These are phyloP conservation scores for Papilio aristodemus DNA, from an alignment of 1,140 invertebrate species.

Conservation along the genomic window DNA sequence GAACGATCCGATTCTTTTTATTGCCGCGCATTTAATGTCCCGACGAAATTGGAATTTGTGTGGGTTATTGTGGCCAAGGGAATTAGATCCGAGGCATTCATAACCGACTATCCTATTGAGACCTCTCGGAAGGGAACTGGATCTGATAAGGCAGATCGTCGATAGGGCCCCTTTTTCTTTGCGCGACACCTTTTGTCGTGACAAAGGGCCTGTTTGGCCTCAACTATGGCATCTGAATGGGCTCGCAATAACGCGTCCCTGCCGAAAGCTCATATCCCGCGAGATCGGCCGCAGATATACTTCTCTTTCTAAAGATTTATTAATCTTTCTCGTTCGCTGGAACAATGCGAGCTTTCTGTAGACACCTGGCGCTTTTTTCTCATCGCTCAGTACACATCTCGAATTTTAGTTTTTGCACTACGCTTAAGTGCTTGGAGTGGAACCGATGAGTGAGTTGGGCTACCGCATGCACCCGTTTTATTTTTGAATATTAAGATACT, in stretches of 20 bases:
- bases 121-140: slow-evolving; percentile 76
- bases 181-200: slow-evolving; percentile 77
- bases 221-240: slow-evolving; percentile 77
- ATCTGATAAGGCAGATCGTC: slow-evolving; percentile 78
- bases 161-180: slow-evolving; percentile 78
- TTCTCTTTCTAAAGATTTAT: slow-evolving; percentile 75
- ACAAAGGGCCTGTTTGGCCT: slow-evolving; percentile 77
- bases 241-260: slow-evolving; percentile 73
- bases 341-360: slow-evolving; percentile 73
- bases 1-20: slow-evolving; percentile 47
- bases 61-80: slow-evolving; percentile 65
- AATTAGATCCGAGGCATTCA: slow-evolving; percentile 74
- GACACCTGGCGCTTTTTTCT: slow-evolving; percentile 77
- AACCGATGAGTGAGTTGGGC: slow-evolving; percentile 46
- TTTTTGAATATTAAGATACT: slow-evolving; percentile 11
- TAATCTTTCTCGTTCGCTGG: slow-evolving; percentile 72
- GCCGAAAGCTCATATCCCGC: slow-evolving; percentile 68
- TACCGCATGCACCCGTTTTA: slow-evolving; percentile 37
- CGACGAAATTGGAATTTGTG: slow-evolving; percentile 65
- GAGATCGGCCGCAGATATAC: slow-evolving; percentile 77
- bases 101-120: slow-evolving; percentile 72
- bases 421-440: slow-evolving; percentile 51
- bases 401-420: slow-evolving; percentile 65
- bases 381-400: slow-evolving; percentile 49
- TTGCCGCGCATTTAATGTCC: slow-evolving; percentile 49